Evolutionary conservation across 2,888 invertebrate genomes (phyloP).

Genomic region (Pyrochroa serraticornis): DNA sequence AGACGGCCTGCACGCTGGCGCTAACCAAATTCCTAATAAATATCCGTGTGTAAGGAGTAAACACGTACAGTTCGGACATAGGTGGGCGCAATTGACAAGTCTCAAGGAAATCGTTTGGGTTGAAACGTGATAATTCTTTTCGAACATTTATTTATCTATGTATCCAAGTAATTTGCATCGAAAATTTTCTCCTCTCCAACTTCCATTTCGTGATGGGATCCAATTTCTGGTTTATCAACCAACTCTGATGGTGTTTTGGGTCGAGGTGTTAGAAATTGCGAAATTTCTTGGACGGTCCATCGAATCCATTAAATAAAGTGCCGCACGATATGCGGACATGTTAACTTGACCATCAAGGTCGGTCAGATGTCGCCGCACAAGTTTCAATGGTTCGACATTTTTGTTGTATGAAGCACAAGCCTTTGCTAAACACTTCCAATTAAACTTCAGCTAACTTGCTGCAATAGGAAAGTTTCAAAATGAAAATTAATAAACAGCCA

Average conservation of each 20-base stretch:
- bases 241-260: too few relatives aligned
- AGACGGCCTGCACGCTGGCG: conserved; percentile 32
- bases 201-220: too few relatives aligned
- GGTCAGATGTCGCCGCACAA: conserved; percentile 26
- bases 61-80: too few relatives aligned
- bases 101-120: neutral
- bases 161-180: neutral
- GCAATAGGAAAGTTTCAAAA: too few relatives aligned
- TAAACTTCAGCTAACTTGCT: too few relatives aligned
- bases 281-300: too few relatives aligned
- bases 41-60: neutral
- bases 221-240: too few relatives aligned
- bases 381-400: conserved; percentile 23
- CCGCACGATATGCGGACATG: conserved; percentile 17
- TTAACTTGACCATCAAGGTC: conserved; percentile 26
- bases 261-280: too few relatives aligned
- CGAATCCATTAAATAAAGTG: conserved; percentile 12
- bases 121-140: neutral
- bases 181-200: too few relatives aligned
- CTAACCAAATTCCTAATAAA: conserved; percentile 33
- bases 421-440: conserved; percentile 26
- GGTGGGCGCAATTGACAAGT: too few relatives aligned
- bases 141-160: neutral
- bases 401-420: conserved; percentile 14
- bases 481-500: too few relatives aligned